Evolutionary conservation across 1,140 invertebrate genomes (phyloP), one percentile per base, ranked within the genome.

Genomic region (Papilio aristodemus): DNA sequence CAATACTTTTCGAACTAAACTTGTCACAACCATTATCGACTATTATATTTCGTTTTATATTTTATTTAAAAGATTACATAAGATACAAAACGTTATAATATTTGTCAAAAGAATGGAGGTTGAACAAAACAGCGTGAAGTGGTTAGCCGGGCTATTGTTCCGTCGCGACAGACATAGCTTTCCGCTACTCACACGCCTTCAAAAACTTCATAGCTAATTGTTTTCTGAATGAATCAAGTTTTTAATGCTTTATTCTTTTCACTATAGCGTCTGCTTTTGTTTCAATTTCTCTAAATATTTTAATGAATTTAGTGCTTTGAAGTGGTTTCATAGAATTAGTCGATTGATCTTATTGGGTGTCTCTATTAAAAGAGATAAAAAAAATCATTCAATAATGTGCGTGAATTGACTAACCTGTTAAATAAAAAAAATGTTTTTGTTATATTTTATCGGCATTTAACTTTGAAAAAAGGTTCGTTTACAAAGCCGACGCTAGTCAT

Each of bases 91-190:
- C 63, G 19, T 66, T 66, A 50, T 50, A 41, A 32, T 46, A 66
- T 64, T 64, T 41, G 41, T 46, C 25, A 46, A 32, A 46, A 66
- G 63, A 50, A 66, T 46, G 22, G 62, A 66, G 63, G 25, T 17
- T 46, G 63, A 66, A 66, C 63, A 46, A 66, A 46, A 66, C 63
- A 46, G 63, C 43, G 25, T 66, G 63, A 43, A 66, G 63, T 66
- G 41, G 63, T 14, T 41, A 25, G 25, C 25, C 41, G 43, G 41
- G 41, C 63, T 32, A 66, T 66, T 66, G 63, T 66, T 59, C 25
- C n/a, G 36, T 50, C 14, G 39, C 32, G 27, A 22, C 38, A 64
- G 41, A 43, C 63, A 63, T 63, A 50, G 63, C 63, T 66, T 43
- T 50, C 63, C 63, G 25, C 63, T 46, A 66, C 63, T 66, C 63